phyloP scores from a whole-genome alignment of 2,113 vertebrate species.

The Notarius lentiginosus region DNA sequence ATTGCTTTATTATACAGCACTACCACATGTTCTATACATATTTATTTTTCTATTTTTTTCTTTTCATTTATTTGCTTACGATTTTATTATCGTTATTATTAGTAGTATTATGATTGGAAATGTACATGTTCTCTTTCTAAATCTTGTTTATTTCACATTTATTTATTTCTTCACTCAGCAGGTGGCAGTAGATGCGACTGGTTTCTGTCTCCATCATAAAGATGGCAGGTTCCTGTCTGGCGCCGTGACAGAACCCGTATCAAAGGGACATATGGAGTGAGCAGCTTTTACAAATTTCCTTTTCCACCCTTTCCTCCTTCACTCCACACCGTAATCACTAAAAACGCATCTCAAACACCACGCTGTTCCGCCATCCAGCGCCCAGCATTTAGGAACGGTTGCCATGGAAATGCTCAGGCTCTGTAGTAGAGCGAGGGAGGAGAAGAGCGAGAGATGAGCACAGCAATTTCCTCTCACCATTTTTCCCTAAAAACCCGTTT shows the following conservation, averaged over 20 bases:
- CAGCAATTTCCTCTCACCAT: slow-evolving; percentile 73
- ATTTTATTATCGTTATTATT: not conserved
- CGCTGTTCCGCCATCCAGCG: slow-evolving; percentile 68
- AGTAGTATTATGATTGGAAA: not conserved
- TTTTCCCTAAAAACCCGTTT: slow-evolving; percentile 61
- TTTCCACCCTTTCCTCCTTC: slow-evolving; percentile 69
- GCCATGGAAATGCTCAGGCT: slow-evolving; percentile 76
- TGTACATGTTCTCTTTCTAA: not conserved
- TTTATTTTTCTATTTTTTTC: not conserved
- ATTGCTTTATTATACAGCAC: not conserved
- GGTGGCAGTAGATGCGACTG: slow-evolving; percentile 62
- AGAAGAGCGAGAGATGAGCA: slow-evolving; percentile 74
- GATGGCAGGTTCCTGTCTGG: slow-evolving; percentile 40
- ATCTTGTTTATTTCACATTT: not conserved
- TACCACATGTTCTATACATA: not conserved
- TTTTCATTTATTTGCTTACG: not conserved
- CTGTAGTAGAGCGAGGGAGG: slow-evolving; percentile 72
- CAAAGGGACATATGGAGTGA: slow-evolving; percentile 68
- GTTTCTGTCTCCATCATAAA: not conserved
- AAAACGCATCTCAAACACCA: slow-evolving; percentile 72
- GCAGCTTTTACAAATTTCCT: slow-evolving; percentile 71
- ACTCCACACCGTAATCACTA: slow-evolving; percentile 71
- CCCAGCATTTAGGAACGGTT: slow-evolving; percentile 76
- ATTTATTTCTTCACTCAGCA: slow-evolving; percentile 49
- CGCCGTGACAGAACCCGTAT: slow-evolving; percentile 53